phyloP scores from a whole-genome alignment of 2,113 vertebrate species.

The Nesoenas mayeri region DNA sequence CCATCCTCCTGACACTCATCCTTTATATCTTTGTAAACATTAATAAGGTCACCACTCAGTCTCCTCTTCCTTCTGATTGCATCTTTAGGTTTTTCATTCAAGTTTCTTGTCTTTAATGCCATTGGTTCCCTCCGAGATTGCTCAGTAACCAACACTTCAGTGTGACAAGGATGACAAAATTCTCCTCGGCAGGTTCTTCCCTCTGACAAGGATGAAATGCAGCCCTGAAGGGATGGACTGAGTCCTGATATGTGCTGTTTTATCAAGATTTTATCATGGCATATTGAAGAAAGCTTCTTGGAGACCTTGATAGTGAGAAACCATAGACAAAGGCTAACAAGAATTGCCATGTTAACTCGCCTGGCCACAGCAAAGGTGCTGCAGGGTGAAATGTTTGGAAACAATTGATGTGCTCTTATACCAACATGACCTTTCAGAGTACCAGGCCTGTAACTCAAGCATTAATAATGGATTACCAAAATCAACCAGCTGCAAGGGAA shows the following conservation, averaged over 20 bases:
- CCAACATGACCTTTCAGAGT: neutral
- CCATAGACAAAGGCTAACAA: neutral
- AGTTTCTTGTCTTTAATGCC: neutral
- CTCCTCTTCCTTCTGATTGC: neutral
- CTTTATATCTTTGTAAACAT: too few relatives aligned
- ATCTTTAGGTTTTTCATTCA: neutral
- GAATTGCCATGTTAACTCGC: neutral
- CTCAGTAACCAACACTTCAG: neutral
- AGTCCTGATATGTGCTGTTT: neutral
- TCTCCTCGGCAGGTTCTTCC: neutral
- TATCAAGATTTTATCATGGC: neutral
- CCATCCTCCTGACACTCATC: too few relatives aligned
- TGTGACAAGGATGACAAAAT: neutral
- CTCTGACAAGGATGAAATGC: neutral
- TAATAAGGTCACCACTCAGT: too few relatives aligned
- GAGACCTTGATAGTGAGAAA: neutral
- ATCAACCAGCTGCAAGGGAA: constrained; percentile 56
- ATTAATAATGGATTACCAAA: constrained; percentile 54
- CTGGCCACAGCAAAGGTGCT: neutral
- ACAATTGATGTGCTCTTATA: neutral
- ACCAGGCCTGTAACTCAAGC: constrained; percentile 15
- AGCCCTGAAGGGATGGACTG: neutral
- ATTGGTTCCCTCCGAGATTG: fast-evolving
- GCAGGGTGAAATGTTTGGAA: neutral
- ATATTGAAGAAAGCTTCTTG: neutral